Evolutionary conservation across 2,113 vertebrate species (phyloP).

Genomic region (Anarrhichthys ocellatus): DNA sequence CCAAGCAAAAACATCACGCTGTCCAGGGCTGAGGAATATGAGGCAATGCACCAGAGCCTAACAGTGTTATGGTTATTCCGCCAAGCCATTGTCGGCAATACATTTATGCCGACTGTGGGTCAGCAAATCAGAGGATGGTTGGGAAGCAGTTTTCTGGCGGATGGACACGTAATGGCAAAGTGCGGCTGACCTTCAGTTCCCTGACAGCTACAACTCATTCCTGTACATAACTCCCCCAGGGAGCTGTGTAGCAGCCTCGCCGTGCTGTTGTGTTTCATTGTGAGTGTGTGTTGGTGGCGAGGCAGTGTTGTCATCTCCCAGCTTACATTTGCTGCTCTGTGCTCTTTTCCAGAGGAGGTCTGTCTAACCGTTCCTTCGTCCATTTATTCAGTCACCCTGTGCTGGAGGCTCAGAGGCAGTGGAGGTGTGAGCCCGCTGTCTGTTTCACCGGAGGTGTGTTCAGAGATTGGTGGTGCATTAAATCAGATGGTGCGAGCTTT

Average conservation of each 20-base stretch:
- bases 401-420: constrained; percentile 5
- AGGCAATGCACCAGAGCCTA: too few relatives aligned
- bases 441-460: neutral
- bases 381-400: constrained; percentile 7
- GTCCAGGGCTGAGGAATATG: too few relatives aligned
- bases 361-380: constrained; percentile 14
- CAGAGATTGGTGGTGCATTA: neutral
- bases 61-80: too few relatives aligned
- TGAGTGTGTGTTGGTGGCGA: neutral
- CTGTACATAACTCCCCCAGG: neutral
- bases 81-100: too few relatives aligned
- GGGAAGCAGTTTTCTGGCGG: constrained; percentile 12
- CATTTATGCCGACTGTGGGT: neutral
- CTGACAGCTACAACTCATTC: constrained; percentile 20
- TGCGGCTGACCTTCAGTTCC: constrained; percentile 42
- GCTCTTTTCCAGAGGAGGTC: neutral
- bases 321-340: constrained; percentile 12
- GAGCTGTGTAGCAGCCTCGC: neutral
- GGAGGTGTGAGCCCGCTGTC: constrained; percentile 8
- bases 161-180: constrained; percentile 28
- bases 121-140: constrained; percentile 10
- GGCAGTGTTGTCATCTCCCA: neutral
- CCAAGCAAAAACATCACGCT: too few relatives aligned
- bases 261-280: neutral
- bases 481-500: constrained; percentile 13